These are phyloP conservation scores for Urosaurus nigricauda DNA, from an alignment of 2,797 vertebrate species.

Conservation along the genomic window DNA sequence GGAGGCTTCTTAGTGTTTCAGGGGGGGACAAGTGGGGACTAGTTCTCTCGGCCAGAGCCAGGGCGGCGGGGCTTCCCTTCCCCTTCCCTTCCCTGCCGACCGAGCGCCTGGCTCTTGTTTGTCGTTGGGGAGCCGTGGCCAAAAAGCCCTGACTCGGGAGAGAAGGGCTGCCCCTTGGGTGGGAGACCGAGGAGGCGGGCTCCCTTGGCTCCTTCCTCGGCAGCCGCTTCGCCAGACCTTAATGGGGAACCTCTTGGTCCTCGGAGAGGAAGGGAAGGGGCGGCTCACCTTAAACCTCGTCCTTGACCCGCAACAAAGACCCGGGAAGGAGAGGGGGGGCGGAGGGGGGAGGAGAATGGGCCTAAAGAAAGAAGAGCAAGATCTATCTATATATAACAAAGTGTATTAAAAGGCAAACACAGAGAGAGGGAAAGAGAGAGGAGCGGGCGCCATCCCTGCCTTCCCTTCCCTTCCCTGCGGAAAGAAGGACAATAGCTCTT, in stretches of 20 bases:
- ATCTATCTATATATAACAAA: too few species aligned
- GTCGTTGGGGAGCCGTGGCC: background rate
- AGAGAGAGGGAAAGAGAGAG: background rate
- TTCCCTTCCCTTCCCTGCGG: background rate
- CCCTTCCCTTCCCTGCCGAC: background rate
- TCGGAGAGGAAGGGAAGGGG: background rate
- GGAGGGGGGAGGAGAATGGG: background rate
- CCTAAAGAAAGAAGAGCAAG: background rate
- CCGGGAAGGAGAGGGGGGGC: slow-evolving; percentile 3
- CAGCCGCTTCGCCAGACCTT: slow-evolving; percentile 7
- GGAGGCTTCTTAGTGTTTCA: background rate
- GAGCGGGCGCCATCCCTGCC: background rate
- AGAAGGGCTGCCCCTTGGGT: too few species aligned
- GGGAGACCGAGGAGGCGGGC: too few species aligned
- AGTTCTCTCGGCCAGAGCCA: too few species aligned
- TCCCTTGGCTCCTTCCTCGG: too few species aligned
- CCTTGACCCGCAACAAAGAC: background rate
- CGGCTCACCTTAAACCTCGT: background rate
- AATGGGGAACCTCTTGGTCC: slow-evolving; percentile 4
- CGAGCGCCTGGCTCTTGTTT: background rate
- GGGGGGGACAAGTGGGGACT: too few species aligned
- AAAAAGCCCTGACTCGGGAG: too few species aligned
- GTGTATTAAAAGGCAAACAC: too few species aligned
- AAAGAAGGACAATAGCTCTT: slow-evolving; percentile 53
- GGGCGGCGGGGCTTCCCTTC: slow-evolving; percentile 20